Percentiles rank a stretch among this genome's conserved stretches.
phyloP scores from a whole-genome alignment of 1,140 invertebrate species.

The Aphis craccivora region DNA sequence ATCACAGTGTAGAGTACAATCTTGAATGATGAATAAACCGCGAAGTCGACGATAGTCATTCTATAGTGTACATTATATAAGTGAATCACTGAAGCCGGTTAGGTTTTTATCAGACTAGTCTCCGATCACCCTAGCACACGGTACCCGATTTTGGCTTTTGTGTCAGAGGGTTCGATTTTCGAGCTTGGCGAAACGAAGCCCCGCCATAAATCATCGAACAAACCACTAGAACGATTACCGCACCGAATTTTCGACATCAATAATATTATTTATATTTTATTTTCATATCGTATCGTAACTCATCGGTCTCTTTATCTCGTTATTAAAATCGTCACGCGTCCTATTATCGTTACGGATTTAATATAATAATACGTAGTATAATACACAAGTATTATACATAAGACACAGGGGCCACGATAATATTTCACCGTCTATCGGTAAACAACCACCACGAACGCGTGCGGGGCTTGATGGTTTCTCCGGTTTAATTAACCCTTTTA shows the following conservation, averaged over 20 bases:
- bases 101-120: neutral
- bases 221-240: neutral
- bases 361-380: neutral
- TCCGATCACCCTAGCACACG: neutral
- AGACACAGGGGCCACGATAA: neutral
- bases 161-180: neutral
- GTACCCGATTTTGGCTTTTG: conserved; percentile 7
- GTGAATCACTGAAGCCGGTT: neutral
- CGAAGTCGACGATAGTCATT: neutral
- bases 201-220: neutral
- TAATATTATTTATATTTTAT: conserved; percentile 4
- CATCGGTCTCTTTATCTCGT: neutral
- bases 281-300: neutral
- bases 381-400: neutral
- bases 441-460: neutral
- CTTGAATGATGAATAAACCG: neutral
- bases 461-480: neutral
- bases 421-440: neutral
- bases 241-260: neutral
- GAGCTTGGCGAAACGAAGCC: neutral
- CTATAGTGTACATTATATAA: neutral
- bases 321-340: neutral
- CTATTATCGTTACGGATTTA: neutral
- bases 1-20: neutral
- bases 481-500: conserved; percentile 25